Conservation (phyloP, 2,797 vertebrate genomes). For the Holocentrus rufus region DNA sequence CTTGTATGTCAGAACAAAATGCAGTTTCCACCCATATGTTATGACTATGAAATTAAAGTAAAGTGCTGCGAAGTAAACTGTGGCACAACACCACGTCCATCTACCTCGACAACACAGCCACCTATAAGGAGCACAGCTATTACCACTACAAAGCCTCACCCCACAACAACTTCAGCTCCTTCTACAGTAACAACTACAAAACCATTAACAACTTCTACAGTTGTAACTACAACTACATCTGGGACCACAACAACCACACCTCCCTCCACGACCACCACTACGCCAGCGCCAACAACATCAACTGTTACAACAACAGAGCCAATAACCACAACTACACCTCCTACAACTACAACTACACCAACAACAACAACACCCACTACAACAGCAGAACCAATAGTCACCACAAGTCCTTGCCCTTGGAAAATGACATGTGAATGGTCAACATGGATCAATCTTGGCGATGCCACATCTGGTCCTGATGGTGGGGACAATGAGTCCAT, state of each 20-base stretch:
- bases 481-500: constrained; percentile 35
- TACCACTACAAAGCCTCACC: neutral
- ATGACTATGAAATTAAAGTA: constrained; percentile 68
- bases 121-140: neutral
- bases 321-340: neutral
- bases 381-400: neutral
- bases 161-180: neutral
- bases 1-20: constrained; percentile 67
- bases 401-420: neutral
- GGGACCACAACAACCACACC: neutral
- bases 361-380: neutral
- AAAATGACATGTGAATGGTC: constrained; percentile 25
- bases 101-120: neutral
- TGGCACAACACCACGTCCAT: constrained; percentile 10
- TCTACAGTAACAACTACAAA: constrained; percentile 1
- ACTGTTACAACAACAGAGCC: neutral
- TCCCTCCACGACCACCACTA: neutral
- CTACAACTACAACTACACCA: neutral
- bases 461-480: constrained; percentile 17
- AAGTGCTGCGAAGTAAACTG: constrained; percentile 62
- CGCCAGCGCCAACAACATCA: neutral
- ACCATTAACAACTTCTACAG: neutral
- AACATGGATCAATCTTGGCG: constrained; percentile 12
- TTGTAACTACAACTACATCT: neutral
- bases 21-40: constrained; percentile 61